Percentiles rank a stretch among this genome's conserved stretches.
Conservation (phyloP, 2,888 invertebrate genomes). For the Aphidius colemani region DNA sequence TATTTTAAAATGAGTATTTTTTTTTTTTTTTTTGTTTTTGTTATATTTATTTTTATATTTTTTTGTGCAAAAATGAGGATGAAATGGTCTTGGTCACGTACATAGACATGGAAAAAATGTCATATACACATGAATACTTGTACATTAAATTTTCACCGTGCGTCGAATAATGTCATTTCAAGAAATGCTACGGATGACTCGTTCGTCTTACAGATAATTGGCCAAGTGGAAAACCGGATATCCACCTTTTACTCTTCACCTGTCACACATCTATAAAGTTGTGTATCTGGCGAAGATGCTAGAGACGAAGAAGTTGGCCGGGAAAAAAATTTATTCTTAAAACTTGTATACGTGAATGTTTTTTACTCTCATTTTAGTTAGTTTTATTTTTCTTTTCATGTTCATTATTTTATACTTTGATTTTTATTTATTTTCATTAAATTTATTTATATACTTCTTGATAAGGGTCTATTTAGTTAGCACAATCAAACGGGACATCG, state of each 20-base stretch:
- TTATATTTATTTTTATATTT: not conserved
- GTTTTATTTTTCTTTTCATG: not conserved
- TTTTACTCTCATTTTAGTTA: constrained; percentile 24
- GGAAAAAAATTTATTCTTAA: constrained; percentile 31
- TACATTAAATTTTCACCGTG: constrained; percentile 7
- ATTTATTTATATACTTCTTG: not conserved
- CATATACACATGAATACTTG: constrained; percentile 14
- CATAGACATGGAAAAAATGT: not conserved
- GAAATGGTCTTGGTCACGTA: not conserved
- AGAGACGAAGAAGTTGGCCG: not conserved
- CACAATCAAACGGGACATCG: constrained; percentile 11
- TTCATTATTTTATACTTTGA: constrained; percentile 6
- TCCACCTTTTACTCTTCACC: constrained; percentile 35
- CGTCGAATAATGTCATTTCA: not conserved
- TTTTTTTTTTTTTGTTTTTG: too few species aligned
- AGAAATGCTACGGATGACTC: constrained; percentile 12
- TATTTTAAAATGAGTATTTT: too few species aligned
- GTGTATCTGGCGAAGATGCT: constrained; percentile 1
- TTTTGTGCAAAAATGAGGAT: not conserved
- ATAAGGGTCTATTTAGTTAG: constrained; percentile 11
- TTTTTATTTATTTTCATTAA: too few species aligned
- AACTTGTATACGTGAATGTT: constrained; percentile 31
- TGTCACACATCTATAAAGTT: not conserved
- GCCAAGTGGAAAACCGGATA: constrained; percentile 49
- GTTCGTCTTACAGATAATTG: constrained; percentile 32